Conservation (phyloP, 2,888 invertebrate species). For the Cataglyphis rosenhaueri region DNA sequence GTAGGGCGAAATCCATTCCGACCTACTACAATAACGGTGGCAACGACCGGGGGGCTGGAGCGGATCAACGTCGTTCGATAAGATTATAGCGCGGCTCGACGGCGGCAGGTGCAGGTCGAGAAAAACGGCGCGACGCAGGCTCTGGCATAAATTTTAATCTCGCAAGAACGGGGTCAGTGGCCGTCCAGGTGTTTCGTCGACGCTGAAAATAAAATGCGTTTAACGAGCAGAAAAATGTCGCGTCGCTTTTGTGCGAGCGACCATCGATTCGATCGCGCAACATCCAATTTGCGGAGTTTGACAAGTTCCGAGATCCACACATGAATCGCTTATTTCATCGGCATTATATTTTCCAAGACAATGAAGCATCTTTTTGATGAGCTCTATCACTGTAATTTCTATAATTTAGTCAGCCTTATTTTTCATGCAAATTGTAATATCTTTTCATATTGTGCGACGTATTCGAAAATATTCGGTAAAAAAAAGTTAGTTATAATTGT, state of each 20-base stretch:
- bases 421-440: neutral
- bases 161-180: conserved; percentile 62
- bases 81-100: conserved; percentile 49
- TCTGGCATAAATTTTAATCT: conserved; percentile 56
- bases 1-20: conserved; percentile 52
- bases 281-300: neutral
- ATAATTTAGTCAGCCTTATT: neutral
- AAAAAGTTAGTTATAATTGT: neutral
- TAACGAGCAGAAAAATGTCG: conserved; percentile 34
- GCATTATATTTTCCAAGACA: neutral
- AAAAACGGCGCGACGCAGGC: conserved; percentile 33
- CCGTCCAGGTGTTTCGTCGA: conserved; percentile 67
- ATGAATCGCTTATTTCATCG: neutral
- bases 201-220: conserved; percentile 54
- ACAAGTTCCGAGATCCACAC: neutral
- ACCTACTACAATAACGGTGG: conserved; percentile 67
- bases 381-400: neutral
- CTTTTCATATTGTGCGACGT: neutral
- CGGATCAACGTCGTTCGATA: conserved; percentile 62
- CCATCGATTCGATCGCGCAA: neutral
- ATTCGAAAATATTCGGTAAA: neutral
- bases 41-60: conserved; percentile 58
- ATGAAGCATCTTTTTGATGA: neutral
- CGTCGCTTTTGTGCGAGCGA: neutral
- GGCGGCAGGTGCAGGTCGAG: conserved; percentile 58